These are phyloP conservation scores for Anagrus nilaparvatae DNA, from an alignment of 1,140 invertebrate species.

Conservation along the genomic window DNA sequence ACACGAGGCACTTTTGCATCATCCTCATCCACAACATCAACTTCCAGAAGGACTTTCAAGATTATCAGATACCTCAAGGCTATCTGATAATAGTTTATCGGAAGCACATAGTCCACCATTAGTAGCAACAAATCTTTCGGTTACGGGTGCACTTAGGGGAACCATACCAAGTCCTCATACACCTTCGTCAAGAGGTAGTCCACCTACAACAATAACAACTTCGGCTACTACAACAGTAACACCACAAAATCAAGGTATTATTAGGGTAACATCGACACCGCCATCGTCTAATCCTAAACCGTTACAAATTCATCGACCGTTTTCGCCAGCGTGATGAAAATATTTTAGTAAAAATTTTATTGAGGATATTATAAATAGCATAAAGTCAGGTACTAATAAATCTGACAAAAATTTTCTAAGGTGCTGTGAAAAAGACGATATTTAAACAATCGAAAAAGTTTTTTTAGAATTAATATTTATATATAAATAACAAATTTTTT, in stretches of 20 bases:
- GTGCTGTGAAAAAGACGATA: no score
- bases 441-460: no score
- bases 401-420: no score
- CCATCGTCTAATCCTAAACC: conserved; percentile 34
- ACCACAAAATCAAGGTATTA: conserved; percentile 29
- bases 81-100: conserved; percentile 38
- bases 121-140: conserved; percentile 39
- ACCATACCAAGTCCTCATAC: conserved; percentile 40
- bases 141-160: conserved; percentile 37
- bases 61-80: conserved; percentile 37
- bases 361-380: no score
- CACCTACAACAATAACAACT: conserved; percentile 25
- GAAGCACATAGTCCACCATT: conserved; percentile 39
- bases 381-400: no score
- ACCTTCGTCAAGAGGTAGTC: conserved; percentile 39
- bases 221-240: conserved; percentile 19
- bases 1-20: conserved; percentile 34
- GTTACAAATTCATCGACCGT: conserved; percentile 39
- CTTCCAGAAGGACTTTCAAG: conserved; percentile 37
- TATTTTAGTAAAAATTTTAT: no score
- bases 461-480: no score
- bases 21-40: conserved; percentile 31
- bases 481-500: no score
- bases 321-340: conserved; percentile 43
- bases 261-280: conserved; percentile 36